A percentile compares a stretch with the other conserved stretches of the same genome.
phyloP scores from a whole-genome alignment of 2,113 vertebrate genomes.

The Neofelis nebulosa region DNA sequence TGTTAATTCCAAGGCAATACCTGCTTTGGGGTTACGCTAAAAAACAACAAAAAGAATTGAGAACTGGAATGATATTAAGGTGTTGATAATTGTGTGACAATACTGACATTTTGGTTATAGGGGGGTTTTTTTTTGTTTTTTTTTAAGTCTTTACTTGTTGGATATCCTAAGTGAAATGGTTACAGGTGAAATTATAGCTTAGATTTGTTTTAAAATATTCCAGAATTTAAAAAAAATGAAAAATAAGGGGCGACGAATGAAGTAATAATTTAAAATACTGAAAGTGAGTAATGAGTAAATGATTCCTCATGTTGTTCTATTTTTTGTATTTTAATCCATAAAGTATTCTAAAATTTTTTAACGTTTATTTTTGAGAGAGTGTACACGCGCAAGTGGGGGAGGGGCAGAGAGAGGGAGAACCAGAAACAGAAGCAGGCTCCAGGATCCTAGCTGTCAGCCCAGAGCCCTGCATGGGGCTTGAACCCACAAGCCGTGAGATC shows the following conservation, averaged over 20 bases:
- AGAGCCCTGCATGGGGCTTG: too few species aligned
- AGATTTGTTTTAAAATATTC: constrained; percentile 17
- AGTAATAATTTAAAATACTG: not conserved
- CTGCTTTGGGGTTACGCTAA: not conserved
- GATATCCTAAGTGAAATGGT: not conserved
- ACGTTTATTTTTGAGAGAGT: too few species aligned
- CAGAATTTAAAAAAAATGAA: not conserved
- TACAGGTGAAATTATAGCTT: not conserved
- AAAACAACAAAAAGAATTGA: not conserved
- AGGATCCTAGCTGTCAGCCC: too few species aligned
- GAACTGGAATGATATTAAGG: not conserved
- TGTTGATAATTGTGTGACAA: not conserved
- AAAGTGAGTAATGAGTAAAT: not conserved
- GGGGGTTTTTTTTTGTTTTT: not conserved
- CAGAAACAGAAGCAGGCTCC: too few species aligned
- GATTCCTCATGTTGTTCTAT: not conserved
- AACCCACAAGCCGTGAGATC: too few species aligned
- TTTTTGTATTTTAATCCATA: constrained; percentile 27
- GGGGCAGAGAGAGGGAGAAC: too few species aligned
- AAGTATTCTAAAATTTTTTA: not conserved
- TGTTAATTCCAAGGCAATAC: not conserved
- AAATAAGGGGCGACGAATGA: not conserved
- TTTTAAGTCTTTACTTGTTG: not conserved
- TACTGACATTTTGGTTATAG: not conserved
- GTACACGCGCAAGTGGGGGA: too few species aligned